Conservation (phyloP, 2,797 vertebrate genomes). For the Hemitrygon akajei region DNA sequence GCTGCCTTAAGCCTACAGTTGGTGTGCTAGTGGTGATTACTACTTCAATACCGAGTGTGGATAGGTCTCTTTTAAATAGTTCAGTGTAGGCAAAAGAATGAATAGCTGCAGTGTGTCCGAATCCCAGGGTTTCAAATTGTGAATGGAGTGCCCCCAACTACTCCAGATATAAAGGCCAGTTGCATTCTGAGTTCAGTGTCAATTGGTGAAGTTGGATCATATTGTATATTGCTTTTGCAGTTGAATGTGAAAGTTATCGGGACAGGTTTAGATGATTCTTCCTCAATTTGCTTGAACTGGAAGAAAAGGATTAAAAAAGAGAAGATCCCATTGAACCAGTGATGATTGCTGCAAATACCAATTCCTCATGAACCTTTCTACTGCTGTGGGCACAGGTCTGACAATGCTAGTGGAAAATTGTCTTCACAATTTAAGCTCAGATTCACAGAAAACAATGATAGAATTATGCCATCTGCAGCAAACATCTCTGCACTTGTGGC, state of each 20-base stretch:
- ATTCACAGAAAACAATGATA: slow-evolving; percentile 24
- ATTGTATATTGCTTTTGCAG: not conserved
- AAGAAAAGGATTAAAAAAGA: not conserved
- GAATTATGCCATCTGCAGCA: slow-evolving; percentile 22
- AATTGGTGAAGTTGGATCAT: not conserved
- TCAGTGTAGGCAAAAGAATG: not conserved
- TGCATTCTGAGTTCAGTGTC: not conserved
- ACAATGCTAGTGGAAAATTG: not conserved
- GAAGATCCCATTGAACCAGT: not conserved
- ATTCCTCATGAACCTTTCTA: not conserved
- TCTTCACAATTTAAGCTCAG: slow-evolving; percentile 3
- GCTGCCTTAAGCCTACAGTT: not conserved
- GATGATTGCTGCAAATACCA: slow-evolving; percentile 15
- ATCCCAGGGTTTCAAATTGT: not conserved
- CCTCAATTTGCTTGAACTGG: not conserved
- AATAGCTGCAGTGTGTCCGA: not conserved
- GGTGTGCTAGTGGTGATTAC: not conserved
- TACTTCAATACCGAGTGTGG: not conserved
- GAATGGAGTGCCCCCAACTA: not conserved
- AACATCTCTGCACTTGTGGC: not conserved
- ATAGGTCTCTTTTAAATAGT: not conserved
- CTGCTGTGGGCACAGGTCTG: not conserved
- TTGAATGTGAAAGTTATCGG: slow-evolving; percentile 15
- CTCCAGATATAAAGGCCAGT: slow-evolving; percentile 4
- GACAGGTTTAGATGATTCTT: not conserved